These are phyloP conservation scores for Cecropterus lyciades DNA, from an alignment of 1,140 invertebrate species.

Conservation along the genomic window DNA sequence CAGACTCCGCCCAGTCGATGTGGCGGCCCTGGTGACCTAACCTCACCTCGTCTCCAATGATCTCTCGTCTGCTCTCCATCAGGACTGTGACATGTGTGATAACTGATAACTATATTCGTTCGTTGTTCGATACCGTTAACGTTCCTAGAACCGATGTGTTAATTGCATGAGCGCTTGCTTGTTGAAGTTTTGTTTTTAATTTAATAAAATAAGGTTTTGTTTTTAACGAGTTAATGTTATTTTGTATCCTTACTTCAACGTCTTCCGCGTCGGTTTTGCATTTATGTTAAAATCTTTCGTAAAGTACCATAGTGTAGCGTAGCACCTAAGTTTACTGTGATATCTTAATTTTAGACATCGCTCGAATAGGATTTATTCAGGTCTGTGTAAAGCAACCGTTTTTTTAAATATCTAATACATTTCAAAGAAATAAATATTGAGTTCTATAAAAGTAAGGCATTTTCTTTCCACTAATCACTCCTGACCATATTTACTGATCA, in stretches of 20 bases:
- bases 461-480: slow-evolving; percentile 14
- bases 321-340: slow-evolving; percentile 79
- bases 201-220: slow-evolving; percentile 77
- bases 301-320: slow-evolving; percentile 59
- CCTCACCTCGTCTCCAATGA: slow-evolving; percentile 45
- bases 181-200: slow-evolving; percentile 78
- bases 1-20: slow-evolving; percentile 82
- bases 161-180: slow-evolving; percentile 72
- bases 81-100: slow-evolving; percentile 58
- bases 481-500: neutral
- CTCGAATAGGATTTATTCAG: slow-evolving; percentile 52
- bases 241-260: slow-evolving; percentile 69
- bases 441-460: slow-evolving; percentile 12
- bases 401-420: slow-evolving; percentile 30
- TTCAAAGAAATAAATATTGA: slow-evolving; percentile 31
- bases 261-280: slow-evolving; percentile 73
- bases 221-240: slow-evolving; percentile 61
- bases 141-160: slow-evolving; percentile 75
- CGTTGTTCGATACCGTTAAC: slow-evolving; percentile 73
- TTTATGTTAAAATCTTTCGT: slow-evolving; percentile 59
- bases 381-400: slow-evolving; percentile 38
- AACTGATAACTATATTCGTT: slow-evolving; percentile 58
- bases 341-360: slow-evolving; percentile 56
- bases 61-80: slow-evolving; percentile 51
- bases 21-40: slow-evolving; percentile 83